Evolutionary conservation across 2,113 vertebrate species (phyloP), one percentile per base, ranked within the genome.

Genomic region (Merops nubicus): DNA sequence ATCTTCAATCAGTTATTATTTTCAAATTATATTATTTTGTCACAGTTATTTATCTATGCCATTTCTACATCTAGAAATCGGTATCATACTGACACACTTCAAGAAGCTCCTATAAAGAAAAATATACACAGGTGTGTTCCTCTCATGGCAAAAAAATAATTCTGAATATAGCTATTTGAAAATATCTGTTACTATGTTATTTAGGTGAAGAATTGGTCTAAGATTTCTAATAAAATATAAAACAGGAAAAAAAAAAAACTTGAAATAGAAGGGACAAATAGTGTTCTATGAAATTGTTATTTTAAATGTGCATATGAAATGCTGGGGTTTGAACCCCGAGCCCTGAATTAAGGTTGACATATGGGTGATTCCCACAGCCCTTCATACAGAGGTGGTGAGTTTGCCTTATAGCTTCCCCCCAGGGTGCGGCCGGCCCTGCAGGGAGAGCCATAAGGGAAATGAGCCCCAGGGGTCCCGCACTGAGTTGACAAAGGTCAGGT

Each of bases 101-200:
- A 54, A 15, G 4, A 53, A 17, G 5, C 20, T 81, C 7, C 3
- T 36, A 15, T 59, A 9, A 9, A 29, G 29, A 81, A 82, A 48
- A 59, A 2, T 72, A 59, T 0, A 1, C n/a, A 33, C 1, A 42
- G 7, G 40, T 6, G 23, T 78, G 16, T n/a, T 15, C 3, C 2
- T 82, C 28, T 57, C 43, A 57, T 19, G 19, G 29, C 33, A 91
- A 53, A 28, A 83, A 77, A 69, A 57, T 62, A 40, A 62, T 57
- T 69, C 57, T 38, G 11, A 62, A 95, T 85, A 59, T 20, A 8
- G 40, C 29, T 57, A 8, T 73, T 60, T 80, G 29, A 62, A 89
- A 73, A 48, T 73, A 9, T 75, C 15, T 89, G 21, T 17, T 60
- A 12, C 12, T 77, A 14, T 45, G 11, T 78, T 68, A 73, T 48